Base-by-base conservation (phyloP, 2,797 vertebrate genomes). In the Hydrocynus forskahlii region DNA sequence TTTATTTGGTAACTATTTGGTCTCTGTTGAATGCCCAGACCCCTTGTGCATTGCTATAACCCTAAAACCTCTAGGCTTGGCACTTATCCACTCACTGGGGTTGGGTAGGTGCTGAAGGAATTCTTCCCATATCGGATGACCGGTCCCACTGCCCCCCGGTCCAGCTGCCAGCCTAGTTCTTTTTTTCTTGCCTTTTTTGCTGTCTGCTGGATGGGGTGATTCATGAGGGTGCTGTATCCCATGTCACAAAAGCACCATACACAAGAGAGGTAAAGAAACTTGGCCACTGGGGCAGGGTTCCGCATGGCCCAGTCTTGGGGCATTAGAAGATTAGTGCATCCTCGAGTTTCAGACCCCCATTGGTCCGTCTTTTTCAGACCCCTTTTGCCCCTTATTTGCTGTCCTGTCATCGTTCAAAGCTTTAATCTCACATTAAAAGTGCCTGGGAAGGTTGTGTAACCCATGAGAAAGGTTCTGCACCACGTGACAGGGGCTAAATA, bases 201-300 rank as follows among this genome's bases (percentile, higher is more conserved):
- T 75, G 40, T 82, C 59, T 71, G 75, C 62, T 81, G 81, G 77
- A 84, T 70, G 86, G 88, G 89, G 82, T 89, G 89, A 89, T 93
- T 84, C 87, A 82, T 84, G 86, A 71, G 82, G 88, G 81, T 66
- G 84, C 88, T 90, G 91, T 93, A 93, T 95, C 93, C 87, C 87
- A 19, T 95, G 91, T 94, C 93, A 95, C 94, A 95, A 95, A 94
- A 94, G 92, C 92, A 87, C 88, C 89, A 92, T 90, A 91, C 92
- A 93, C 91, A 93, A 92, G 91, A 88, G 86, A 90, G 88, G 82
- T 89, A 92, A 89, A 94, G 92, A 94, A 90, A 92, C 88, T 67
- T 88, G 89, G 86, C 89, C 89, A 89, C 90, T 88, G 85, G 89
- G 88, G 88, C 89, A 81, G 87, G 90, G 87, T 92, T 91, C 90